A percentile compares a stretch with the other conserved stretches of the same genome.
Conservation (phyloP, 2,797 vertebrate genomes). For the Sphenopsis melanotis region DNA sequence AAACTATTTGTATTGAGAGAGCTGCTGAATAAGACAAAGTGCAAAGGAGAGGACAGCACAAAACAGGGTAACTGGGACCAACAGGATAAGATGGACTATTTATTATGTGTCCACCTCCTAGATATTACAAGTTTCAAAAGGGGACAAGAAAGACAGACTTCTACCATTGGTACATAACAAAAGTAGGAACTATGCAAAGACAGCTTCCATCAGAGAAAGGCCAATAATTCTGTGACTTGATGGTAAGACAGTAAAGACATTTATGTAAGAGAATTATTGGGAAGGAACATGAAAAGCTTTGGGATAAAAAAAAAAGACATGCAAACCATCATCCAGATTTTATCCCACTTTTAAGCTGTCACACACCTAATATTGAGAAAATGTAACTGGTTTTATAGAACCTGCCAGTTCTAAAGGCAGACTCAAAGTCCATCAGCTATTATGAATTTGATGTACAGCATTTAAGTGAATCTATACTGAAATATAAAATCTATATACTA, state of each 20-base stretch:
- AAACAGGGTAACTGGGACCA: neutral
- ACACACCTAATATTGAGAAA: neutral
- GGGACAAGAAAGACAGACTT: neutral
- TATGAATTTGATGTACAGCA: neutral
- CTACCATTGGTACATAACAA: neutral
- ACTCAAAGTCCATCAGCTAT: neutral
- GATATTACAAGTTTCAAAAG: neutral
- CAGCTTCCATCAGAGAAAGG: neutral
- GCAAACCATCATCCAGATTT: neutral
- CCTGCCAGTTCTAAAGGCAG: neutral
- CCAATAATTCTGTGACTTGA: neutral
- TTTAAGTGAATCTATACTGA: neutral
- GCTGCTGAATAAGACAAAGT: neutral
- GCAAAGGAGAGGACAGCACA: conserved; percentile 5
- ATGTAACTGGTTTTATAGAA: neutral
- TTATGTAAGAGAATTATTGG: neutral
- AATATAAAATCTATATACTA: neutral
- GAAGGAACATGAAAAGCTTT: neutral
- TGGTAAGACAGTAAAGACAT: neutral
- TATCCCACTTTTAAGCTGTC: neutral
- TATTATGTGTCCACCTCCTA: neutral
- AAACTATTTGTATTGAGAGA: neutral
- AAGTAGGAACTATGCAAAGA: neutral
- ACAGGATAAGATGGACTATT: neutral
- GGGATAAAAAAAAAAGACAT: neutral